Evolutionary conservation across 2,888 invertebrate species (phyloP).

Genomic region (Deilephila porcellus): DNA sequence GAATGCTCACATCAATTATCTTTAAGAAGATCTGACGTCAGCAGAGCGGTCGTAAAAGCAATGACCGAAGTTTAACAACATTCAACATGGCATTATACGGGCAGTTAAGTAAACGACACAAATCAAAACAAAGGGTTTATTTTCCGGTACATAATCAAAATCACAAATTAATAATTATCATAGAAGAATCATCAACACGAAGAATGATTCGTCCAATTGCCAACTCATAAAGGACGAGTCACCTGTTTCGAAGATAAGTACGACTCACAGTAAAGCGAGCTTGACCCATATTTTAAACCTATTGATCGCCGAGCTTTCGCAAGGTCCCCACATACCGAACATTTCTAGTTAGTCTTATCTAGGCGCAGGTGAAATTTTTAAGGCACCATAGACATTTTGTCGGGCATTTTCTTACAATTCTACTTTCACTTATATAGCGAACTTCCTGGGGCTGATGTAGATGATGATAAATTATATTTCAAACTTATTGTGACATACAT

Average conservation of each 20-base stretch:
- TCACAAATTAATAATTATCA: too few relatives aligned
- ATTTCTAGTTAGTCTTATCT: conserved; percentile 24
- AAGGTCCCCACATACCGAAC: conserved; percentile 29
- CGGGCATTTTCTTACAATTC: too few relatives aligned
- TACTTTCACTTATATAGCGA: too few relatives aligned
- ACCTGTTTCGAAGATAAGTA: conserved; percentile 40
- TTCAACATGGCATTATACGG: neutral
- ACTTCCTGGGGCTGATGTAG: neutral
- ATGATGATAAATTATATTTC: neutral
- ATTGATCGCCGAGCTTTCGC: conserved; percentile 57
- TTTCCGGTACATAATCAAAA: too few relatives aligned
- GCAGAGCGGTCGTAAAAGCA: conserved; percentile 5
- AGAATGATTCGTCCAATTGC: conserved; percentile 17
- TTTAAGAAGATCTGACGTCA: neutral
- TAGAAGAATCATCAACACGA: too few relatives aligned
- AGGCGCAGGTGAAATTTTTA: neutral
- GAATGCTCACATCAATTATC: neutral
- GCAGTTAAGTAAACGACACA: neutral
- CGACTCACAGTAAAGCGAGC: conserved; percentile 52
- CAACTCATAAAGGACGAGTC: conserved; percentile 26
- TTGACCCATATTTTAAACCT: conserved; percentile 71
- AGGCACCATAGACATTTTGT: neutral
- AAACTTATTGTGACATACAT: too few relatives aligned
- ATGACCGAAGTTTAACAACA: conserved; percentile 1
- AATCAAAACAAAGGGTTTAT: too few relatives aligned